phyloP scores from a whole-genome alignment of 2,113 vertebrate genomes.

The Tricholaema leucomelas region DNA sequence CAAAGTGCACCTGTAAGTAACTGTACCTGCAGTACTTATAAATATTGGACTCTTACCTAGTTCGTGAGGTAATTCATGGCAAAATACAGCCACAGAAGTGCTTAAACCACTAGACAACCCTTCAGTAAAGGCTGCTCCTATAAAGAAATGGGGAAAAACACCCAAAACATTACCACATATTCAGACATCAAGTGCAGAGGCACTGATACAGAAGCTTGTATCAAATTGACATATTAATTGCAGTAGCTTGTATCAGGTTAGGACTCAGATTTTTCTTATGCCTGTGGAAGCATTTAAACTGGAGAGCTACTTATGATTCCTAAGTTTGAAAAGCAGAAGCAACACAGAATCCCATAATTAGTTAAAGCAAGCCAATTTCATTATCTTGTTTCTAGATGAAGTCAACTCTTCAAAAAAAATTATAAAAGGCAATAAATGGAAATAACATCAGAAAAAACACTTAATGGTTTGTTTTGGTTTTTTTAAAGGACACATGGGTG shows the following conservation, averaged over 20 bases:
- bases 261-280: neutral
- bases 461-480: neutral
- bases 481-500: neutral
- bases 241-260: neutral
- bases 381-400: neutral
- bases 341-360: neutral
- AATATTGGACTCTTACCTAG: slow-evolving; percentile 80
- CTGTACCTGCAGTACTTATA: neutral
- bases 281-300: neutral
- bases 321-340: neutral
- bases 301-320: neutral
- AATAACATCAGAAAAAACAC: neutral
- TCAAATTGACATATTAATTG: neutral
- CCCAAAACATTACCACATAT: neutral
- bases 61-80: slow-evolving; percentile 95
- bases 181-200: neutral
- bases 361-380: neutral
- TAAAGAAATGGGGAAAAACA: neutral
- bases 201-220: neutral
- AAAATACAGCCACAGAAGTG: slow-evolving; percentile 97
- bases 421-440: neutral
- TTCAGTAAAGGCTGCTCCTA: slow-evolving; percentile 94
- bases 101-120: slow-evolving; percentile 94
- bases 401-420: neutral
- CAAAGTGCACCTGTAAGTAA: neutral